Evolutionary conservation across 2,888 invertebrate genomes (phyloP), one percentile per base, ranked within the genome.

Genomic region (Heliconius ethilla): DNA sequence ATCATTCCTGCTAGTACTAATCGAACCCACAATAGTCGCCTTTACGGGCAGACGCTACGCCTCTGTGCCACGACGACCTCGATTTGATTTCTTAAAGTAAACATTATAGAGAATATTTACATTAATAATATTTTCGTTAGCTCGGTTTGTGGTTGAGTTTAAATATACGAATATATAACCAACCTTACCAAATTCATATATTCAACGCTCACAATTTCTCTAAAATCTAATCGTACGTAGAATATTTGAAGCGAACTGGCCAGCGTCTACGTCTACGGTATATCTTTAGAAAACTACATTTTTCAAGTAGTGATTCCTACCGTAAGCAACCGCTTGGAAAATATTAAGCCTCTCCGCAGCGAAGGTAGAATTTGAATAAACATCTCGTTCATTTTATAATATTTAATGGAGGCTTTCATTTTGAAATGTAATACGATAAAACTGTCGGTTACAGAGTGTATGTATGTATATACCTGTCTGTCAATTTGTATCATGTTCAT

Each of bases 301-400:
- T 75, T 75, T 51, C 75, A 29, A 66, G 75, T 51, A 66, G n/a
- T 66, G 75, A 75, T 75, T 67, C 55, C 75, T 55, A 66, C 75
- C 66, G 66, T 55, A 66, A 25, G 75, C 65, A 55, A 65, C 29
- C 75, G 66, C 75, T 75, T 63, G 75, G 75, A 75, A 74, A 74
- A 74, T 74, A 74, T 74, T 74, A 65, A 65, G 74, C 74, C 63
- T 40, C 74, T 74, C 73, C 33, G 63, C 74, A 74, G 65, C 40
- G 74, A 65, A 74, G 74, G 74, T 27, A 29, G 40, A 45, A 74
- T 74, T 74, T 74, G 74, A 74, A 65, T 74, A 74, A 74, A 65
- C 74, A 74, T 74, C 74, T 45, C 65, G 74, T 74, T 27, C 40
- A 65, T 74, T 74, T 74, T 63, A 74, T 74, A 65, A 40, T 74